Conservation (phyloP, 2,113 vertebrate genomes). For the Eulemur macaco region DNA sequence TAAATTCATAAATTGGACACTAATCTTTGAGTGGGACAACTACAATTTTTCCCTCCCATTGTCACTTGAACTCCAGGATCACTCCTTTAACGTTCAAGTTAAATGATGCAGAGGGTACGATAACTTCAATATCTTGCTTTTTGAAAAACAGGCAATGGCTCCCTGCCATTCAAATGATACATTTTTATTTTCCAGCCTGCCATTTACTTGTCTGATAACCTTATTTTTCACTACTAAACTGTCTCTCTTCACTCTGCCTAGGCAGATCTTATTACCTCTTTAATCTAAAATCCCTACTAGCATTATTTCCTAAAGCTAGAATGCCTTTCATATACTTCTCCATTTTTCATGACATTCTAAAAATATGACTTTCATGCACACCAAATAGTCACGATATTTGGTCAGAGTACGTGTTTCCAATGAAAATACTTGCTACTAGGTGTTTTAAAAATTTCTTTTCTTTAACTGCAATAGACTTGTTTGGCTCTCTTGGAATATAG, state of each 20-base stretch:
- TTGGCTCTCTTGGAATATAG: background rate
- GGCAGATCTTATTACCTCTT: slow-evolving; percentile 65
- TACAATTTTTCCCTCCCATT: background rate
- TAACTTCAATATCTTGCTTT: slow-evolving; percentile 50
- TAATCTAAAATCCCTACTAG: slow-evolving; percentile 68
- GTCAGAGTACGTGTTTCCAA: slow-evolving; percentile 10
- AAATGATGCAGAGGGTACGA: background rate
- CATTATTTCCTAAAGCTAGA: slow-evolving; percentile 57
- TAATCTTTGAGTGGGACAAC: background rate
- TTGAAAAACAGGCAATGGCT: slow-evolving; percentile 57
- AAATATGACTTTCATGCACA: slow-evolving; percentile 27
- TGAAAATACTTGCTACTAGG: background rate
- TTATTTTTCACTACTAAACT: slow-evolving; percentile 63
- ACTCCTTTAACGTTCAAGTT: background rate
- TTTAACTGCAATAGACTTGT: background rate
- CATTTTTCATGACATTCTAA: slow-evolving; percentile 60
- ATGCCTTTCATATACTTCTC: slow-evolving; percentile 55
- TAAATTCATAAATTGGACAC: background rate
- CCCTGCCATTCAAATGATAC: slow-evolving; percentile 62
- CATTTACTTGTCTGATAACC: slow-evolving; percentile 66
- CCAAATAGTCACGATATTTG: background rate
- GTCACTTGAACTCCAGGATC: background rate
- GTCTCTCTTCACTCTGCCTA: slow-evolving; percentile 61
- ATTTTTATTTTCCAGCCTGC: slow-evolving; percentile 66
- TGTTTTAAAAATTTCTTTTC: background rate